Evolutionary conservation across 2,888 invertebrate species (phyloP), one percentile per base, ranked within the genome.

Genomic region (Galerucella nymphaeae): DNA sequence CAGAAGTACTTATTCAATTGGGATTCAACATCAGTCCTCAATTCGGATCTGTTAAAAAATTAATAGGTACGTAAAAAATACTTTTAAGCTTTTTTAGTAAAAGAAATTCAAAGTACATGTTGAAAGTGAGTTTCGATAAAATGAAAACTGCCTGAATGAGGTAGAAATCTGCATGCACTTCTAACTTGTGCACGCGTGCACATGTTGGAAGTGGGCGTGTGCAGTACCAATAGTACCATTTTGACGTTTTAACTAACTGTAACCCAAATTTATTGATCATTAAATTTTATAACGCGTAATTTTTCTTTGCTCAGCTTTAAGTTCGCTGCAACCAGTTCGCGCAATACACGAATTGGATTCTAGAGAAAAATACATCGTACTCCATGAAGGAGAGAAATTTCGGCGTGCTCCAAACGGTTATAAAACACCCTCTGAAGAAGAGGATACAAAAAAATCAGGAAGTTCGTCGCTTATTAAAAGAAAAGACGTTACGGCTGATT

Each of bases 361-460:
- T 1, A 20, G n/a, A 6, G 53, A 61, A n/a, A 53, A 59, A 13
- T 68, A 68, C 53, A 30, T 68, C 20, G 68, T 50, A 14, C 41
- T 68, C 5, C 53, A 58, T 14, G 14, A n/a, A 1, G 10, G 50
- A 14, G 14, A 18, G 38, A 68, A 68, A 68, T 68, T 62, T 20
- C 50, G 53, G 13, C 38, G 11, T 3, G 16, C 62, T 6, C 62
- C 50, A 2, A 61, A 61, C n/a, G 68, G 68, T 18, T 68, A 68
- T 18, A 61, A 20, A 38, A 23, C 11, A 5, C 2, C 18, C 1
- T 62, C 62, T 1, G 13, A 53, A 38, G 62, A 55, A 59, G 16
- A 20, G 45, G 30, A 30, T 59, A 16, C 18, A 30, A 67, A 67
- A 16, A 30, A 30, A 59, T 23, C 20, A 11, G 8, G 14, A 18